Evolutionary conservation across 2,888 invertebrate species (phyloP).

Genomic region (Ophonus ardosiacus): DNA sequence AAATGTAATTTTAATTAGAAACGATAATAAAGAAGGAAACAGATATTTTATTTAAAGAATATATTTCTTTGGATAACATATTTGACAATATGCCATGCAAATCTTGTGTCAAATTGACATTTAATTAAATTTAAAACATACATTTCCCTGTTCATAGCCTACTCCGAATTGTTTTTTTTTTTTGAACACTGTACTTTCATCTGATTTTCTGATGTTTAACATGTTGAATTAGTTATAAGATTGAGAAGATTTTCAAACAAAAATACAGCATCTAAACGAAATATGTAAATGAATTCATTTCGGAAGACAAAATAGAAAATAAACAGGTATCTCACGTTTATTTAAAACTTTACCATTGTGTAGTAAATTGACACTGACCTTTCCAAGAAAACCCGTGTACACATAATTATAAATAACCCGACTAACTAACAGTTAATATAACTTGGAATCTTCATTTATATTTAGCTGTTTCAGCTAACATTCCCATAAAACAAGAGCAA

Average conservation of each 20-base stretch:
- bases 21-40: too few species aligned
- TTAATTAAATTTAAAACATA: too few species aligned
- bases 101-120: too few species aligned
- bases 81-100: too few species aligned
- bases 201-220: too few species aligned
- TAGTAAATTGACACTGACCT: constrained; percentile 62
- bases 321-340: constrained; percentile 30
- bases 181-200: too few species aligned
- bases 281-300: not conserved
- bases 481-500: constrained; percentile 40
- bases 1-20: too few species aligned
- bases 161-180: too few species aligned
- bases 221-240: too few species aligned
- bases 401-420: constrained; percentile 61
- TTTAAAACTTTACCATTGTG: constrained; percentile 28
- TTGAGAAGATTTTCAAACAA: not conserved
- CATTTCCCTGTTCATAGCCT: too few species aligned
- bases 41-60: too few species aligned
- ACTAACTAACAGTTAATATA: constrained; percentile 52
- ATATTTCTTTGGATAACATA: too few species aligned
- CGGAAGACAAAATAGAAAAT: constrained; percentile 7
- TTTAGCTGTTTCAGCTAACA: constrained; percentile 45
- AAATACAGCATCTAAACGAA: not conserved
- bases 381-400: constrained; percentile 60
- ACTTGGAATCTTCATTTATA: constrained; percentile 55